Percentiles rank a stretch among this genome's conserved stretches.
Conservation (phyloP, 2,113 vertebrate genomes). For the Pachypanchax playfairii region DNA sequence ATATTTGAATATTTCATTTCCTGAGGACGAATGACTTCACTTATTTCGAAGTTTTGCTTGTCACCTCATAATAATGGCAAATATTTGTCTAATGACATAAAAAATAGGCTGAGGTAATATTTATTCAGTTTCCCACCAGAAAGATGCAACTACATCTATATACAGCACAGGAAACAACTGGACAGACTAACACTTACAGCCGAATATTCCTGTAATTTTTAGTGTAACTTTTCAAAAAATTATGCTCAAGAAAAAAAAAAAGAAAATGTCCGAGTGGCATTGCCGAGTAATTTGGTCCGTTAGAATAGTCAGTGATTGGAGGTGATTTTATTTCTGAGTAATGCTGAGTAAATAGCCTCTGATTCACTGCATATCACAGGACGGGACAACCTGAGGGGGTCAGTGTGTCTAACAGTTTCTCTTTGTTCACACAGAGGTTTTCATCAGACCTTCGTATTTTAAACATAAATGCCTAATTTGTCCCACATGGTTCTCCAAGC, state of each 20-base stretch:
- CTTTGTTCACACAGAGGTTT: constrained; percentile 69
- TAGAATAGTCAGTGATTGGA: constrained; percentile 66
- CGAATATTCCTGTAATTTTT: constrained; percentile 10
- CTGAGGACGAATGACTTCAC: constrained; percentile 29
- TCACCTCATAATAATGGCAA: no score
- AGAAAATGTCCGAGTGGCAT: constrained; percentile 22
- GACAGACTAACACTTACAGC: no score
- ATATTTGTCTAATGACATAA: no score
- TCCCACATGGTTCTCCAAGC: constrained; percentile 78
- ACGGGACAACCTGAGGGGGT: constrained; percentile 40
- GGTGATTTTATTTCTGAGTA: constrained; percentile 57
- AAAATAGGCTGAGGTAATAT: no score
- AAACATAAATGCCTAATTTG: constrained; percentile 81
- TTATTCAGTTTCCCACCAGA: no score
- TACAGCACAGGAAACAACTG: no score
- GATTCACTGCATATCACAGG: constrained; percentile 58
- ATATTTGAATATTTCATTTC: constrained; percentile 43
- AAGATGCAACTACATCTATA: no score
- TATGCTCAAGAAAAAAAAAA: constrained; percentile 26
- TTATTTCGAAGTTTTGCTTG: constrained; percentile 38
- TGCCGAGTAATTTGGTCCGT: constrained; percentile 57
- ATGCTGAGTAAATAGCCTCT: constrained; percentile 58
- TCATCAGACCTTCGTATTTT: constrained; percentile 65
- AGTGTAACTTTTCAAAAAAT: constrained; percentile 9
- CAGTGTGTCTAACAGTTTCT: constrained; percentile 65